phyloP scores from a whole-genome alignment of 2,113 vertebrate species.

The Cnemophilus loriae region DNA sequence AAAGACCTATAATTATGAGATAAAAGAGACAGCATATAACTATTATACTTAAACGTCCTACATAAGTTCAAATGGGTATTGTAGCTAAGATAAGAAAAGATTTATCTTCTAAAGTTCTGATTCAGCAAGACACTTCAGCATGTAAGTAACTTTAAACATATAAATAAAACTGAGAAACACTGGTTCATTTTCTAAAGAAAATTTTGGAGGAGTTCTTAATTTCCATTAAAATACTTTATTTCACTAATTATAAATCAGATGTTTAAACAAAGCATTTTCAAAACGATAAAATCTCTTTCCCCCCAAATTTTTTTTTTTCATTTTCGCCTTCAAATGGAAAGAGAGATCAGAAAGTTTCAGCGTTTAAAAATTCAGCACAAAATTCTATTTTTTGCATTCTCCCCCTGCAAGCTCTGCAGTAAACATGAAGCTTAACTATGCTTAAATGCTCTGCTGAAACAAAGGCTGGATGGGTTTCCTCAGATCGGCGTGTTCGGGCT shows the following conservation, averaged over 20 bases:
- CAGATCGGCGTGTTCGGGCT: not conserved
- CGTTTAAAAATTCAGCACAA: not conserved
- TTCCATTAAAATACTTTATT: not conserved
- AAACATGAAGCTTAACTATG: not conserved
- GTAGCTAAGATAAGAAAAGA: not conserved
- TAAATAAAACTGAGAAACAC: not conserved
- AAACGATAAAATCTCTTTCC: not conserved
- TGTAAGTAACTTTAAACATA: not conserved
- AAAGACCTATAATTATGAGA: constrained; percentile 4
- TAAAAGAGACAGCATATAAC: not conserved
- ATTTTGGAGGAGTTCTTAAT: not conserved
- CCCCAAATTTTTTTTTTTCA: not conserved
- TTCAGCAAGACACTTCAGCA: not conserved
- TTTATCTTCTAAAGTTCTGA: not conserved
- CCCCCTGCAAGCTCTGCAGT: not conserved
- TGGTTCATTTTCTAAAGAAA: not conserved
- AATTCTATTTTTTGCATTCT: not conserved
- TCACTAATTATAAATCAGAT: not conserved
- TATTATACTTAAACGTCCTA: not conserved
- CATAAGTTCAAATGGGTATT: not conserved
- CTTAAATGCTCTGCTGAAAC: not conserved
- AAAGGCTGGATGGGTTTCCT: not conserved
- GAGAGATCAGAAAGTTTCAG: not conserved
- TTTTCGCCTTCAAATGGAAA: not conserved
- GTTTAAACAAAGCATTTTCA: not conserved